These are phyloP conservation scores for Peribatodes rhomboidaria DNA, from an alignment of 2,888 invertebrate species.

Conservation along the genomic window DNA sequence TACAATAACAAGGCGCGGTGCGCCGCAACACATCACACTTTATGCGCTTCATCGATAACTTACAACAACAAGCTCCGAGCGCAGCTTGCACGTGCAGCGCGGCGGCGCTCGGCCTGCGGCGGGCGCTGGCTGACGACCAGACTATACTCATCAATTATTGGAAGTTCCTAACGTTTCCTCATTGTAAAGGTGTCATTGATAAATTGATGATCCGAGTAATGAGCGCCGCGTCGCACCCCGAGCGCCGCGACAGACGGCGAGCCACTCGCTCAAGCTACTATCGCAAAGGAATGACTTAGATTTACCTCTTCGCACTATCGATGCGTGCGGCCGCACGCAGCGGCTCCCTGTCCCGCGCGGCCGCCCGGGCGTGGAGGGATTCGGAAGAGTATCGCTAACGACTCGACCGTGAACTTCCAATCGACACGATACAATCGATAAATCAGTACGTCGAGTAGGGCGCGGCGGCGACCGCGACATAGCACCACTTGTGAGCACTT, in stretches of 20 bases:
- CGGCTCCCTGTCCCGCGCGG: neutral
- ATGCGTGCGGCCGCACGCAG: conserved; percentile 44
- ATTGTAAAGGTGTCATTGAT: neutral
- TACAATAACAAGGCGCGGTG: conserved; percentile 64
- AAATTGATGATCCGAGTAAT: no score
- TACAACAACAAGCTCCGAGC: neutral
- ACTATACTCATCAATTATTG: neutral
- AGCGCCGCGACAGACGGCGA: conserved; percentile 5
- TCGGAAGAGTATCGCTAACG: conserved; percentile 41
- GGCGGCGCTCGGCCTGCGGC: neutral
- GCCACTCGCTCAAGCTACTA: conserved; percentile 46
- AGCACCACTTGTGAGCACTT: conserved; percentile 72
- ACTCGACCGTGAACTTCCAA: conserved; percentile 32
- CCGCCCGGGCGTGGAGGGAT: conserved; percentile 57
- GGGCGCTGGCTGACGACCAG: neutral
- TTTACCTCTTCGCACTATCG: conserved; percentile 55
- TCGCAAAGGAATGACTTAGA: conserved; percentile 77
- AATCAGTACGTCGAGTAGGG: neutral
- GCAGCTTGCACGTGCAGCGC: neutral
- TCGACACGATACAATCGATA: neutral
- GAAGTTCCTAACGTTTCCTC: neutral
- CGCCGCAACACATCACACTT: conserved; percentile 33
- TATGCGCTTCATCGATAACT: conserved; percentile 31
- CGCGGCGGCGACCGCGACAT: conserved; percentile 45
- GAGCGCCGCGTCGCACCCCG: neutral